Evolutionary conservation across 2,113 vertebrate genomes (phyloP).

Genomic region (Tragelaphus strepsiceros): DNA sequence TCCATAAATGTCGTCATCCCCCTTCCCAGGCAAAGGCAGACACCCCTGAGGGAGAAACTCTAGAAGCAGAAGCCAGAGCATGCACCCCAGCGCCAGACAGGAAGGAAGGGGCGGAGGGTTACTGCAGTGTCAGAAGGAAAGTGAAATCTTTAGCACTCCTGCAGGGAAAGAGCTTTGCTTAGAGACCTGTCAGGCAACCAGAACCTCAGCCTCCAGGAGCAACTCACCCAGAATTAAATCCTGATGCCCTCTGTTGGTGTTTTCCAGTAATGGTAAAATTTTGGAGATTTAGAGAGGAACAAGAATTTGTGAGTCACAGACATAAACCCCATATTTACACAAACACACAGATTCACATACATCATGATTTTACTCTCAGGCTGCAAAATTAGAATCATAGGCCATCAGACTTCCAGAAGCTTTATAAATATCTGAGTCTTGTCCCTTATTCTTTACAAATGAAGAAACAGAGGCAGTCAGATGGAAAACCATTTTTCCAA

Average conservation of each 20-base stretch:
- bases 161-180: constrained; percentile 31
- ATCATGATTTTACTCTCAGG: neutral
- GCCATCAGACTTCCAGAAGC: neutral
- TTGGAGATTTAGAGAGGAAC: constrained; percentile 7
- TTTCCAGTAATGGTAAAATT: constrained; percentile 68
- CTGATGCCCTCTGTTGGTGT: constrained; percentile 85
- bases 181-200: constrained; percentile 21
- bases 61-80: neutral
- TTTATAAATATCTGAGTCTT: neutral
- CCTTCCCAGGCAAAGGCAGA: neutral
- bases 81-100: neutral
- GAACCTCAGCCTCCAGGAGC: constrained; percentile 30
- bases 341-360: neutral
- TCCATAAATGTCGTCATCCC: neutral
- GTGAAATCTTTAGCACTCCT: neutral
- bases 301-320: neutral
- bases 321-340: neutral
- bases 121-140: neutral
- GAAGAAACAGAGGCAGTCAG: neutral
- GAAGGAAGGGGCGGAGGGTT: neutral
- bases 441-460: neutral
- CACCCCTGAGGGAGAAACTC: neutral
- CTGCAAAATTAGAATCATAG: neutral
- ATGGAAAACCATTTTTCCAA: neutral
- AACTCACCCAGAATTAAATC: constrained; percentile 67